A percentile compares a stretch with the other conserved stretches of the same genome.
Evolutionary conservation across 2,113 vertebrate genomes (phyloP).

Genomic region (Lepus americanus): DNA sequence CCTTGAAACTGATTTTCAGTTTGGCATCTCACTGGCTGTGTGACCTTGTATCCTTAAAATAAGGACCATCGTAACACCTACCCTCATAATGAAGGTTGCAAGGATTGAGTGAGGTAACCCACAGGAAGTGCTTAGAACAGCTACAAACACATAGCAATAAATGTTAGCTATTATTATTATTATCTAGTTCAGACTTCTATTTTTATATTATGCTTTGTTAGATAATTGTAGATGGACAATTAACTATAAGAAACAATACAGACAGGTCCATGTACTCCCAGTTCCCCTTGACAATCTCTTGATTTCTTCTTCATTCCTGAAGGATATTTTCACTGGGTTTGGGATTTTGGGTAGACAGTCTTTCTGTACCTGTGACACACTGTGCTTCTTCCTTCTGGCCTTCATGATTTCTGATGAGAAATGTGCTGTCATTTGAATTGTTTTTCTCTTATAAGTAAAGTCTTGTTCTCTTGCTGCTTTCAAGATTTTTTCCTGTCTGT

Average conservation of each 20-base stretch:
- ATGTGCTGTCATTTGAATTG: not conserved
- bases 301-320: not conserved
- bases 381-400: not conserved
- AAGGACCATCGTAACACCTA: not conserved
- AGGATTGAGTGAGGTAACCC: not conserved
- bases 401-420: not conserved
- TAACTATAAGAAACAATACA: not conserved
- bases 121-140: not conserved
- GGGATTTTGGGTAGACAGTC: not conserved
- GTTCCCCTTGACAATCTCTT: not conserved
- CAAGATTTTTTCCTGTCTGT: not conserved
- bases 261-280: not conserved
- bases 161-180: slow-evolving; percentile 8
- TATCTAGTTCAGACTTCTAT: not conserved
- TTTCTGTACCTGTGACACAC: not conserved
- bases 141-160: not conserved
- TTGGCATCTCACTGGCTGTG: not conserved
- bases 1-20: not conserved
- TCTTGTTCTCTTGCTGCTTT: not conserved
- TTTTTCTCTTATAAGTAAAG: not conserved
- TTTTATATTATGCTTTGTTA: slow-evolving; percentile 4
- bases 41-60: slow-evolving; percentile 36
- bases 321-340: not conserved
- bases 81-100: not conserved
- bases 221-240: not conserved